Percentiles rank a stretch among this genome's conserved stretches.
Evolutionary conservation across 2,888 invertebrate species (phyloP).

Genomic region (Subacronicta megacephala): DNA sequence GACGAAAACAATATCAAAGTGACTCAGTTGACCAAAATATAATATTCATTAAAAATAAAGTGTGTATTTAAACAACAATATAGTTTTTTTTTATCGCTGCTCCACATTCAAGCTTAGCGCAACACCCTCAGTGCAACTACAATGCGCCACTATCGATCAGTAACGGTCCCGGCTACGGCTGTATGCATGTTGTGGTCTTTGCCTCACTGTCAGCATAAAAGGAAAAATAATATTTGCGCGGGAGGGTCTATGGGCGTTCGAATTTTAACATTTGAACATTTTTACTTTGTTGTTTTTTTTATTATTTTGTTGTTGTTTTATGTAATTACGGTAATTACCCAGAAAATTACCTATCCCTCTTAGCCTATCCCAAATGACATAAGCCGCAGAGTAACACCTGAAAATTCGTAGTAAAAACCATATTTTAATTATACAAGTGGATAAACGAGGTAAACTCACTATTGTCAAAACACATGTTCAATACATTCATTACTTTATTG

Average conservation of each 20-base stretch:
- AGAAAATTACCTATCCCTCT: too few species aligned
- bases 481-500: conserved; percentile 32
- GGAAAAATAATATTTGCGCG: conserved; percentile 45
- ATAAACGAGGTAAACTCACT: conserved; percentile 16
- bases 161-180: conserved; percentile 49
- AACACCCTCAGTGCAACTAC: conserved; percentile 32
- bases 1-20: too few species aligned
- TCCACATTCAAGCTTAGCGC: not conserved
- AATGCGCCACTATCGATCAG: conserved; percentile 55
- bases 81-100: conserved; percentile 8
- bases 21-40: too few species aligned
- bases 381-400: too few species aligned
- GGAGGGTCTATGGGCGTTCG: conserved; percentile 22
- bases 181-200: conserved; percentile 38
- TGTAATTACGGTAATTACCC: too few species aligned
- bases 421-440: conserved; percentile 42
- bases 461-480: conserved; percentile 46
- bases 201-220: conserved; percentile 22
- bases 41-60: conserved; percentile 1
- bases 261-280: not conserved
- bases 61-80: conserved; percentile 1
- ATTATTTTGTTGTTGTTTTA: not conserved
- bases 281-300: too few species aligned
- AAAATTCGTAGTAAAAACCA: too few species aligned
- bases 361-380: too few species aligned